Evolutionary conservation across 1,140 invertebrate genomes (phyloP), one percentile per base, ranked within the genome.

Genomic region (Philaenus spumarius): DNA sequence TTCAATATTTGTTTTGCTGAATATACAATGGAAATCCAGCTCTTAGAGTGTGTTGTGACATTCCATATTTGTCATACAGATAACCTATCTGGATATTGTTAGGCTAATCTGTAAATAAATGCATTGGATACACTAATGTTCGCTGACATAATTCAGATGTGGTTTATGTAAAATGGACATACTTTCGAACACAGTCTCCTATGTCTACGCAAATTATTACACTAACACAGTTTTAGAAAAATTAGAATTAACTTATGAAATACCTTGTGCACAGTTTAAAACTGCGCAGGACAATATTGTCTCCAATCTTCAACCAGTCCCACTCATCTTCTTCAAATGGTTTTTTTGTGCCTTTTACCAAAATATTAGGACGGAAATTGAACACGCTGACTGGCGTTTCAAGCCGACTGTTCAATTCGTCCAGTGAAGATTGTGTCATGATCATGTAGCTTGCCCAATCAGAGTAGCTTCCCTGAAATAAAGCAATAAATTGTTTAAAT

Each of bases 301-400:
- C 62, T 0, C 74, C 74, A 20, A 77, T 76, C 26, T 65, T 68
- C 5, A 76, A 42, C 67, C 72, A 77, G 12, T 70, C 65, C 75
- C 74, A 77, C 1, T 69, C 47, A 61, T 77, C 75, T 62, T 79
- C 77, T 20, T 73, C 77, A 62, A 71, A 80, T 0, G 79, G 65
- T 5, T 37, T 7, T 30, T 30, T 30, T 12, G 66, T 53, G 0
- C 67, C 68, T 19, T 59, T 43, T 3, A 80, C 61, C 0, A 78
- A 60, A n/a, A 80, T 74, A 60, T 72, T 78, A 2, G 75, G 74
- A 3, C 78, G 73, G 59, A 80, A 80, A 52, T 79, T 74, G 34
- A 62, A 56, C 22, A 64, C 50, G 14, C 62, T 51, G 2, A 72
- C 62, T 4, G 65, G 64, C 19, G 61, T 56, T 14, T 55, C 47